A percentile compares a stretch with the other conserved stretches of the same genome.
Conservation (phyloP, 2,888 invertebrate genomes). For the Apotomis capreana region DNA sequence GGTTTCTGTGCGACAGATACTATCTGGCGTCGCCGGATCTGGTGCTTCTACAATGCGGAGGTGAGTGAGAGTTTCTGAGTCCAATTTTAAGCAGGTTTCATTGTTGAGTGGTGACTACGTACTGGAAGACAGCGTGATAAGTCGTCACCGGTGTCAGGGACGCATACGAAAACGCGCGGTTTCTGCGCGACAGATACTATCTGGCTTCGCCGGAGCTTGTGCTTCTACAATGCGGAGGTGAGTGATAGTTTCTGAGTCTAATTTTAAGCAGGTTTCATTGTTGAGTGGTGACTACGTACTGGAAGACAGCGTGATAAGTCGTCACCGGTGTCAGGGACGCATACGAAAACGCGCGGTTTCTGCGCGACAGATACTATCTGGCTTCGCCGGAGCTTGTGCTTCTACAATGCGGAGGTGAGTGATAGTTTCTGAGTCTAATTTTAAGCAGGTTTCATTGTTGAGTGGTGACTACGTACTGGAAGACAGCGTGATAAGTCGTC, state of each 20-base stretch:
- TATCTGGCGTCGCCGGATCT: slow-evolving; percentile 97
- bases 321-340: slow-evolving; percentile 94
- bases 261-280: too few relatives aligned
- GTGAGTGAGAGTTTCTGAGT: slow-evolving; percentile 84
- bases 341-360: slow-evolving; percentile 97
- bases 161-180: slow-evolving; percentile 98
- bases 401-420: slow-evolving; percentile 88
- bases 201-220: slow-evolving; percentile 94
- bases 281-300: too few relatives aligned
- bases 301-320: slow-evolving; percentile 66
- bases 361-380: slow-evolving; percentile 75
- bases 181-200: slow-evolving; percentile 99
- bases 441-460: too few relatives aligned
- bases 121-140: slow-evolving; percentile 87
- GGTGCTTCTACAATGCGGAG: slow-evolving; percentile 90
- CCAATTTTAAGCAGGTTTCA: too few relatives aligned
- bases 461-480: too few relatives aligned
- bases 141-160: slow-evolving; percentile 95
- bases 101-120: too few relatives aligned
- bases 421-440: slow-evolving; percentile 59
- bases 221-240: slow-evolving; percentile 90
- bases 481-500: slow-evolving; percentile 77
- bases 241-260: slow-evolving; percentile 77
- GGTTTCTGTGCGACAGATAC: slow-evolving; percentile 99
- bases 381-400: slow-evolving; percentile 94